Percentiles rank a stretch among this genome's conserved stretches.
phyloP scores from a whole-genome alignment of 2,888 invertebrate species.

The Lasius fuliginosus region DNA sequence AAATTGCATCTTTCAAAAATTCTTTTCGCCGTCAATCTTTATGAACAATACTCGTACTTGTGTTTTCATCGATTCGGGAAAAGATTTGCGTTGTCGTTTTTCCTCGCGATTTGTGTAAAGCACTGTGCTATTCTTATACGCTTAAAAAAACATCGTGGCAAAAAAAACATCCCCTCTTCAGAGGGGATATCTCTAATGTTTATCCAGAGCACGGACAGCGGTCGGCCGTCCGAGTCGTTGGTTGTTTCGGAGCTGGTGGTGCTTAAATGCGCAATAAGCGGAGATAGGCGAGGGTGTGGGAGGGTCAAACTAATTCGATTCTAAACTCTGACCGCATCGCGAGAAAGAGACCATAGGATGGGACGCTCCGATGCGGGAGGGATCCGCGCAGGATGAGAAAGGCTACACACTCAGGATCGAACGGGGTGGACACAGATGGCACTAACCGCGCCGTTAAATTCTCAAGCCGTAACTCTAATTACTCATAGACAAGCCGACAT shows the following conservation, averaged over 20 bases:
- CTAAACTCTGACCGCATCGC: conserved; percentile 86
- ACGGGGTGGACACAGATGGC: conserved; percentile 85
- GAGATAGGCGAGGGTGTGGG: conserved; percentile 38
- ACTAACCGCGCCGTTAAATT: conserved; percentile 86
- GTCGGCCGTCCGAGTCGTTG: conserved; percentile 76
- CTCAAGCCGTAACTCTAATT: conserved; percentile 86
- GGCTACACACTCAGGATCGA: conserved; percentile 75
- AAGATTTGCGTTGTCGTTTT: neutral
- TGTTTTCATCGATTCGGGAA: neutral
- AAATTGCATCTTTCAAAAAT: neutral
- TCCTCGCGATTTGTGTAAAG: neutral
- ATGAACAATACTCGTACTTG: neutral
- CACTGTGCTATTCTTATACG: neutral
- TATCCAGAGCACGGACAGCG: conserved; percentile 70
- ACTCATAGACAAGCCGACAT: conserved; percentile 85
- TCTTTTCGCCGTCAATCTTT: neutral
- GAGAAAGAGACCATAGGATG: conserved; percentile 70
- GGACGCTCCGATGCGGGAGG: conserved; percentile 49
- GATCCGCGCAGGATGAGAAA: conserved; percentile 65
- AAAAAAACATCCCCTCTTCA: too few species aligned
- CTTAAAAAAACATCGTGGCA: conserved; percentile 44
- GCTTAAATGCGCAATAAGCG: conserved; percentile 78
- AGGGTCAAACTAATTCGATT: conserved; percentile 86
- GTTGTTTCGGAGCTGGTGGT: conserved; percentile 75
- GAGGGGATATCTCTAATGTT: conserved; percentile 72